Evolutionary conservation across 2,888 invertebrate genomes (phyloP), one percentile per base, ranked within the genome.

Genomic region (Erebia ligea): DNA sequence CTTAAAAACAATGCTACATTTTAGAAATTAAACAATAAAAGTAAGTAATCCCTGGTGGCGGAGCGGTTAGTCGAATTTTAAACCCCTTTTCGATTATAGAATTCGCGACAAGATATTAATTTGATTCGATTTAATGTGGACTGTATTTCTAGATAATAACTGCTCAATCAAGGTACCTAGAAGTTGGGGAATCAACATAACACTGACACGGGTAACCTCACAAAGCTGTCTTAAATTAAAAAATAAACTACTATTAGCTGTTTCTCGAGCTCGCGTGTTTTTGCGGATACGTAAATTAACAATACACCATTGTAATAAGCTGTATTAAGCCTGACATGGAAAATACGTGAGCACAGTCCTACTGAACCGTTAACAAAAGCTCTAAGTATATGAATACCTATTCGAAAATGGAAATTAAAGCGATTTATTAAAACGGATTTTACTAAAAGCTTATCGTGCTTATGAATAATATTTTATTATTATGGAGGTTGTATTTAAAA

Each of bases 381-480:
- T 50, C 15, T 48, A 34, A 21, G 19, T 5, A 56, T 13, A 56
- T 21, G 19, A 25, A 3, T 25, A 25, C n/a, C 3, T 56, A 56
- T 56, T 56, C 10, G 17, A 19, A 56, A 56, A n/a, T 17, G 25
- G 13, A 57, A 57, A 25, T 57, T 57, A 57, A 57, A 50, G 50
- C 50, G 13, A 15, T 50, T 50, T 57, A 13, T 15, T 8, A 57
- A 13, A 25, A 25, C 15, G 15, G 25, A 57, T 57, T 57, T 57
- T 13, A 25, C 57, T 19, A 57, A 57, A 57, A 13, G 34, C 52
- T 58, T 50, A 67, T 50, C 48, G 34, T 58, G 48, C 25, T 67
- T 58, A 34, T 58, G 25, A n/a, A 50, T 50, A 56, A 54, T 19
- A 65, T 42, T 54, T 56, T 42, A 65, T 56, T 56, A 58, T 48